A percentile compares a stretch with the other conserved stretches of the same genome.
Evolutionary conservation across 2,888 invertebrate species (phyloP).

Genomic region (Drosophila paranaensis): DNA sequence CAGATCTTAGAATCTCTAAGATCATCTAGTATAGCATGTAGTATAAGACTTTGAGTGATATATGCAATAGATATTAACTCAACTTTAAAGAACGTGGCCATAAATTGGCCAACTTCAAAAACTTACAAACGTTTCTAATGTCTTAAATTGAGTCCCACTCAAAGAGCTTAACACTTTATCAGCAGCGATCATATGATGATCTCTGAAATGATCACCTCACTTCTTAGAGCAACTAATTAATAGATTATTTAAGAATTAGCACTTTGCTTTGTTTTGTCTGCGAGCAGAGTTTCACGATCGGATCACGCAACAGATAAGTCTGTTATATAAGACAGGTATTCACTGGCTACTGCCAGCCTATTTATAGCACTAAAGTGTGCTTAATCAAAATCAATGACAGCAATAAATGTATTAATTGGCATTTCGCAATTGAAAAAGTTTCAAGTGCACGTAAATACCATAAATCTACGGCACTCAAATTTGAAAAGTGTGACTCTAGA

Average conservation of each 20-base stretch:
- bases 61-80: no score
- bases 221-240: conserved; percentile 10
- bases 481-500: conserved; percentile 33
- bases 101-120: no score
- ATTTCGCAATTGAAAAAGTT: conserved; percentile 28
- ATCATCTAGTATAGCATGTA: no score
- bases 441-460: conserved; percentile 57
- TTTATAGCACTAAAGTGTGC: conserved; percentile 18
- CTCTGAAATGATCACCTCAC: not conserved
- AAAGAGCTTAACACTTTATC: not conserved
- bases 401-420: conserved; percentile 58
- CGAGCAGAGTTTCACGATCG: not conserved
- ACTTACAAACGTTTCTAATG: no score
- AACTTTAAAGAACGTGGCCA: no score
- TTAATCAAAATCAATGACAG: conserved; percentile 53
- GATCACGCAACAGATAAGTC: conserved; percentile 17
- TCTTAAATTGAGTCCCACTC: not conserved
- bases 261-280: not conserved
- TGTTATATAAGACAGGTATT: conserved; percentile 23
- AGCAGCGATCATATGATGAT: conserved; percentile 3
- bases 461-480: conserved; percentile 45
- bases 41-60: no score
- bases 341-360: not conserved
- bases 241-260: conserved; percentile 9
- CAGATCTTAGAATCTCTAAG: no score